A percentile compares a stretch with the other conserved stretches of the same genome.
These are phyloP conservation scores for Penaeus chinensis DNA, from an alignment of 1,140 invertebrate species.

Conservation along the genomic window DNA sequence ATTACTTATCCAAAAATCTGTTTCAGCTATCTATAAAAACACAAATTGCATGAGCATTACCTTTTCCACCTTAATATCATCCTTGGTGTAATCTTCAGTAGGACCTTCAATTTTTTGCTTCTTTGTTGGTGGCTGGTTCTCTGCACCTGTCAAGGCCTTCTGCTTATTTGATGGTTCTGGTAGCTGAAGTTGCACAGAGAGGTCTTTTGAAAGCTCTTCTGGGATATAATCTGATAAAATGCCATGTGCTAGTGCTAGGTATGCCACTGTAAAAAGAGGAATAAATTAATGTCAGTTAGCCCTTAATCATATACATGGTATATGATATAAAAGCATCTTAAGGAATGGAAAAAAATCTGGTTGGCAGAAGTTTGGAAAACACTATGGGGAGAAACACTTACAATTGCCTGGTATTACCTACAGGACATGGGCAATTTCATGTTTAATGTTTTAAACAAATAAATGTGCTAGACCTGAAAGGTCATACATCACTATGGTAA, in stretches of 20 bases:
- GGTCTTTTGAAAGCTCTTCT: slow-evolving; percentile 20
- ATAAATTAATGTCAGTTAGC: neutral
- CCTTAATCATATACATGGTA: neutral
- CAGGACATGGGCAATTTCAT: too few species aligned
- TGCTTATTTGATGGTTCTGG: slow-evolving; percentile 41
- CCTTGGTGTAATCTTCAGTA: slow-evolving; percentile 49
- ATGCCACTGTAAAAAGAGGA: slow-evolving; percentile 44
- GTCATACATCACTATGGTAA: too few species aligned
- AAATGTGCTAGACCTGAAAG: too few species aligned
- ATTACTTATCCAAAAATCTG: neutral
- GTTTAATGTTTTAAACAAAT: too few species aligned
- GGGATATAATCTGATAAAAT: slow-evolving; percentile 58
- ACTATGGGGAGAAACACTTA: too few species aligned
- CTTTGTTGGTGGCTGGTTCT: slow-evolving; percentile 46
- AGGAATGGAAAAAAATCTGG: neutral
- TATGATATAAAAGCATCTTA: neutral
- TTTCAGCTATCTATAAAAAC: neutral
- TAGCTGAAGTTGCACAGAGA: slow-evolving; percentile 39
- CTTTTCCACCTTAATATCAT: slow-evolving; percentile 33
- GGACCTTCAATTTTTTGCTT: slow-evolving; percentile 51
- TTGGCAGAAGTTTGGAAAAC: too few species aligned
- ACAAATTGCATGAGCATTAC: slow-evolving; percentile 5
- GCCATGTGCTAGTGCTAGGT: slow-evolving; percentile 51
- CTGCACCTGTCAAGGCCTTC: slow-evolving; percentile 29
- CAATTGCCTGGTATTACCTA: too few species aligned